A percentile compares a stretch with the other conserved stretches of the same genome.
phyloP scores from a whole-genome alignment of 2,888 invertebrate species.

The Pandemis cinnamomeana region DNA sequence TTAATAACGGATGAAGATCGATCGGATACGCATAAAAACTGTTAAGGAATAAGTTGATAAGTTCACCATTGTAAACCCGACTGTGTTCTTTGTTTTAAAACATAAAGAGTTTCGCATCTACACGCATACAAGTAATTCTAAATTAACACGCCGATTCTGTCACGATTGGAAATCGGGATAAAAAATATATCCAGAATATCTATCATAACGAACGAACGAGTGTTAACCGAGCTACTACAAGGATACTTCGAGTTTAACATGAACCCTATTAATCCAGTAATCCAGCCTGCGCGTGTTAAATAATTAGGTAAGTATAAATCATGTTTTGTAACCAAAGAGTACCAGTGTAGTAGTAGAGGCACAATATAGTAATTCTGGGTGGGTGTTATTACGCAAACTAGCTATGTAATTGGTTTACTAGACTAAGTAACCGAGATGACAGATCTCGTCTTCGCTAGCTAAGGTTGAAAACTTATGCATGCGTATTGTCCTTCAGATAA shows the following conservation, averaged over 20 bases:
- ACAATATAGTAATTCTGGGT: not conserved
- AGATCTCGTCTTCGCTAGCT: too few species aligned
- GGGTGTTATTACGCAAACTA: not conserved
- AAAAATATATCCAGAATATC: too few species aligned
- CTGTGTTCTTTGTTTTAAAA: not conserved
- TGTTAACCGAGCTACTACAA: not conserved
- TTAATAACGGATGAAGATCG: too few species aligned
- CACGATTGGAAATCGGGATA: too few species aligned
- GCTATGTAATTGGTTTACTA: too few species aligned
- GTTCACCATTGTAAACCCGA: not conserved
- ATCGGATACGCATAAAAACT: not conserved
- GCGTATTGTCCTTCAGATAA: too few species aligned
- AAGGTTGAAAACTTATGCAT: too few species aligned
- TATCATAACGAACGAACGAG: too few species aligned
- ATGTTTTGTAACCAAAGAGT: not conserved
- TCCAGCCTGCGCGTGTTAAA: not conserved
- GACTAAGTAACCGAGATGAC: too few species aligned
- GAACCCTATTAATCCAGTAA: not conserved
- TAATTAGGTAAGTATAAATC: not conserved
- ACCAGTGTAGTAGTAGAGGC: not conserved
- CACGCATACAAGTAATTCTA: not conserved
- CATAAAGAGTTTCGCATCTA: not conserved
- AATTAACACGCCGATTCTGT: too few species aligned
- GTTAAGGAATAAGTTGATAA: not conserved
- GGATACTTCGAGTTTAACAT: not conserved